These are phyloP conservation scores for Vollenhovia emeryi DNA, from an alignment of 1,140 invertebrate species.

Conservation along the genomic window DNA sequence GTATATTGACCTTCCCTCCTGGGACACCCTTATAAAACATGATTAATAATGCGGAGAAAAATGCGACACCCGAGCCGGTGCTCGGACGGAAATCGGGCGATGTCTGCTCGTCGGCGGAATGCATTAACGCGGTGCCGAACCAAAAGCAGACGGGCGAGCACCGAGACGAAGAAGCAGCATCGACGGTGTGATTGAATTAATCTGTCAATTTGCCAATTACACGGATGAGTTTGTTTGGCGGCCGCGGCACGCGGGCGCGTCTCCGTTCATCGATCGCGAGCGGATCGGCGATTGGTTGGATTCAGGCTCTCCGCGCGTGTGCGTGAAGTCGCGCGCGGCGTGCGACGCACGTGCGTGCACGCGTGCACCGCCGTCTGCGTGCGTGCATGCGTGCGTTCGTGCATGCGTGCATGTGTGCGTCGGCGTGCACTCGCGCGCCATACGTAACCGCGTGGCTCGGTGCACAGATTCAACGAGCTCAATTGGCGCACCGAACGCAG, in stretches of 20 bases:
- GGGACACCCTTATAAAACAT: too few relatives aligned
- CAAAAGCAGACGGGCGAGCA: conserved; percentile 25
- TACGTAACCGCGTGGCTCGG: conserved; percentile 83
- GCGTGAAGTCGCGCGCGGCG: conserved; percentile 5
- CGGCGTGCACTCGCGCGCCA: conserved; percentile 49
- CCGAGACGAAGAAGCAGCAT: conserved; percentile 68
- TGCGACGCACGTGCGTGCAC: conserved; percentile 47
- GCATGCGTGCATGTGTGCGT: conserved; percentile 46
- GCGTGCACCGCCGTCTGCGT: too few relatives aligned
- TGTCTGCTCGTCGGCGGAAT: conserved; percentile 41
- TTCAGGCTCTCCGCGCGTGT: conserved; percentile 20
- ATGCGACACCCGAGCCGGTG: neutral
- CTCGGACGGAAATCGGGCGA: neutral
- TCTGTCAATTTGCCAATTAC: conserved; percentile 85
- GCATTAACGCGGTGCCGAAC: conserved; percentile 55
- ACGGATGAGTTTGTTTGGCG: conserved; percentile 85
- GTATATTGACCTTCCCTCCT: too few relatives aligned
- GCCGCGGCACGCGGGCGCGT: conserved; percentile 69
- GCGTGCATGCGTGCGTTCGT: conserved; percentile 37
- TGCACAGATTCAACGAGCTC: conserved; percentile 85
- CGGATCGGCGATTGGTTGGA: conserved; percentile 70
- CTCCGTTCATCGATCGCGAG: conserved; percentile 78
- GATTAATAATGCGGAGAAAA: neutral
- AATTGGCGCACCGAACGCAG: conserved; percentile 81
- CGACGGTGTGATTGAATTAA: conserved; percentile 84